Base-by-base conservation (phyloP, 2,113 vertebrate species). In the Elgaria multicarinata region DNA sequence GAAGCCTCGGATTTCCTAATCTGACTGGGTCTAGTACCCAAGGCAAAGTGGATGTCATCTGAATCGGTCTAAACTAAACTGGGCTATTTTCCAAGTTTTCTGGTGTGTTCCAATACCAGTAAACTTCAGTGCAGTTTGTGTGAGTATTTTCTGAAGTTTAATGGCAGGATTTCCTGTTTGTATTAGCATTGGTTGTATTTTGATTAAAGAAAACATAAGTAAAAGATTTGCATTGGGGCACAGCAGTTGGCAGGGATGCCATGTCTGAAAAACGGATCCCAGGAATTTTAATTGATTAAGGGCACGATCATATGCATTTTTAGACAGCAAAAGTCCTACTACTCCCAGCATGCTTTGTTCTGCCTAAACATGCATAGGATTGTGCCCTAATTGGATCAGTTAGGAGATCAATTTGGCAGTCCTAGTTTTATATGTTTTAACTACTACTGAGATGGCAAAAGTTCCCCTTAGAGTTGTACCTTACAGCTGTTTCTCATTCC, bases 401-500 rank as follows among this genome's bases (percentile, higher is more conserved):
- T 79, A 62, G 36, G 20, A 62, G 79, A 62, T 62, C 55, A 62
- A 26, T 4, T 9, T 62, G 33, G 55, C 20, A 62, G 53, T 62
- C 79, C n/a, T 62, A 9, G 55, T 26, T 62, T 58, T 79, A 18
- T 79, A 22, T 53, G 76, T 36, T 4, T 62, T 74, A 26, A 31
- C 66, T 33, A 16, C 50, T 28, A 58, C 22, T 72, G 76, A 46
- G 76, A 36, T 81, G 28, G 84, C 44, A 90, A 81, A 13, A 50
- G 24, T 64, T 90, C 18, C 83, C 79, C 46, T 80, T 50, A 80
- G 83, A 72, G 36, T 58, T 64, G 36, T 62, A 28, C 36, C 42
- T 36, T 46, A 20, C 55, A 89, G 80, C 31, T 83, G 69, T 64
- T 87, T 82, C 78, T 82, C 78, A 76, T 33, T 82, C 55, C 78